Evolutionary conservation across 2,113 vertebrate species (phyloP).

Genomic region (Stigmatopora nigra): DNA sequence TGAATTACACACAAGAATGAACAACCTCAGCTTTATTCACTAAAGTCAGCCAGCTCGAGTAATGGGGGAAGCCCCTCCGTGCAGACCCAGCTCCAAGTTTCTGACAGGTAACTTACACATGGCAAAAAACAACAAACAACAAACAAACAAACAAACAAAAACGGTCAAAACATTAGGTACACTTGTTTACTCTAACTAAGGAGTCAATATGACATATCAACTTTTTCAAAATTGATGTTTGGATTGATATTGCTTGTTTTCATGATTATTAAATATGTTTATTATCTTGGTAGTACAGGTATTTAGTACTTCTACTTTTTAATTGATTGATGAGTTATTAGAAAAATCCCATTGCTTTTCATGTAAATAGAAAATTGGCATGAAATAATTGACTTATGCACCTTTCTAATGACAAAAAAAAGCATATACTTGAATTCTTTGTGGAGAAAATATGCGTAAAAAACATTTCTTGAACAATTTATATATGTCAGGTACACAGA

Average conservation of each 20-base stretch:
- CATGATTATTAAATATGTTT: neutral
- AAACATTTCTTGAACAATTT: no score
- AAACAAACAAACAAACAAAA: neutral
- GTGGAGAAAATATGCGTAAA: no score
- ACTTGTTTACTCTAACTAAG: neutral
- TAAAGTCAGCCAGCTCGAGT: conserved; percentile 27
- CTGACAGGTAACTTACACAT: conserved; percentile 16
- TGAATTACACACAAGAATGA: conserved; percentile 52
- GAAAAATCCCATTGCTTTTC: no score
- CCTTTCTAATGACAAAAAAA: neutral
- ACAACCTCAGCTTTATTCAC: conserved; percentile 34
- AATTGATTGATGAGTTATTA: no score
- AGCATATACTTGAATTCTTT: no score
- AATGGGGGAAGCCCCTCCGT: conserved; percentile 10
- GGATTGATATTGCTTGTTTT: neutral
- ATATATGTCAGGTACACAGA: no score
- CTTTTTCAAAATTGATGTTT: neutral
- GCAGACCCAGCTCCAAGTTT: conserved; percentile 1
- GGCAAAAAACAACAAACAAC: neutral
- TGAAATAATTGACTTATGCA: neutral
- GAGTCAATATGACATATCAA: neutral
- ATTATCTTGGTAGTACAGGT: neutral
- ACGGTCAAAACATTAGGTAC: neutral
- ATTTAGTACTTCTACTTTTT: no score
- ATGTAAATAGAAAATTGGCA: no score